These are phyloP conservation scores for Drosophila mauritiana DNA, from an alignment of 1,140 invertebrate genomes.

Conservation along the genomic window DNA sequence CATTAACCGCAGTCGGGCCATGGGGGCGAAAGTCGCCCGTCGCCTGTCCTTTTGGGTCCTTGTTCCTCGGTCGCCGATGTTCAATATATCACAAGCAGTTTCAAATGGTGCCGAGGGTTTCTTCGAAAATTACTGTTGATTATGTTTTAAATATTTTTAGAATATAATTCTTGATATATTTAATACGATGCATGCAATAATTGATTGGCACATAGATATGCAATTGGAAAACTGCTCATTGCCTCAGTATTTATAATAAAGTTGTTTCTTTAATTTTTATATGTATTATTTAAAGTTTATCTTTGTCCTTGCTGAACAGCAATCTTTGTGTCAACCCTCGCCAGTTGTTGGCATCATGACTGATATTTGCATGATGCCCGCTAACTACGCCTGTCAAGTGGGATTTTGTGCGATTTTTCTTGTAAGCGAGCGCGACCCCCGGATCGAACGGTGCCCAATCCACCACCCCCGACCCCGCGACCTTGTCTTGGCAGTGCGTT, in stretches of 20 bases:
- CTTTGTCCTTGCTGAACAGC: not conserved
- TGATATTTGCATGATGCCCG: conserved; percentile 82
- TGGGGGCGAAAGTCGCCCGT: conserved; percentile 38
- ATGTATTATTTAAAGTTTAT: too few relatives aligned
- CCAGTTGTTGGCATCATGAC: conserved; percentile 58
- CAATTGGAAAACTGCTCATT: too few relatives aligned
- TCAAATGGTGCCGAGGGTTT: conserved; percentile 18
- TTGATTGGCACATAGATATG: too few relatives aligned
- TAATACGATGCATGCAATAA: too few relatives aligned
- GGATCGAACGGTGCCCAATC: conserved; percentile 33
- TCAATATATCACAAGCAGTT: conserved; percentile 76
- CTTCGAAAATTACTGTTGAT: too few relatives aligned
- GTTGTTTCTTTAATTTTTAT: too few relatives aligned
- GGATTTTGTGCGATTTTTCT: conserved; percentile 84
- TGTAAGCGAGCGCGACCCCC: conserved; percentile 72
- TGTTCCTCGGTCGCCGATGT: conserved; percentile 52
- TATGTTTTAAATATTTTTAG: not conserved
- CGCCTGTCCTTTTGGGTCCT: conserved; percentile 29
- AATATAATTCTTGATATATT: too few relatives aligned
- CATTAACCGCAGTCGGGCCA: conserved; percentile 77
- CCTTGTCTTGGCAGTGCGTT: conserved; percentile 21
- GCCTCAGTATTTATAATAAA: too few relatives aligned
- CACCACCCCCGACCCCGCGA: not conserved
- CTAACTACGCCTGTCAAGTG: conserved; percentile 84
- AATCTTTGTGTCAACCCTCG: conserved; percentile 50